A percentile compares a stretch with the other conserved stretches of the same genome.
These are phyloP conservation scores for Adineta ricciae DNA, from an alignment of 2,888 invertebrate genomes.

Conservation along the genomic window DNA sequence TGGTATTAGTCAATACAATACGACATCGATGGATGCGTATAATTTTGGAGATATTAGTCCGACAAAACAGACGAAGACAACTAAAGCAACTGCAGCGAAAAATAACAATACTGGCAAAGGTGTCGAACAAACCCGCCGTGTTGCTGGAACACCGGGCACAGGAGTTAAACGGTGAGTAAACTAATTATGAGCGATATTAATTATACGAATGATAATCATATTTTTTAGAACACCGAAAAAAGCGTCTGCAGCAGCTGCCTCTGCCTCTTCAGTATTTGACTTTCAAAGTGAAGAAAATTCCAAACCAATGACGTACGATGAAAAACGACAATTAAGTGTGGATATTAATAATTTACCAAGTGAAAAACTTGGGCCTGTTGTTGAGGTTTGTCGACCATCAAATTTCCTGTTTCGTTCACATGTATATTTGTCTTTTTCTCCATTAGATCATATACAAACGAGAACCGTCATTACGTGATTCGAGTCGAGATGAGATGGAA, in stretches of 20 bases:
- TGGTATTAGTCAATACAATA: background rate
- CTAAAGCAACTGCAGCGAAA: background rate
- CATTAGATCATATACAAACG: conserved; percentile 91
- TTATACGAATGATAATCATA: too few species aligned
- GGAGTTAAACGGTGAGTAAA: background rate
- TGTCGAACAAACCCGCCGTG: background rate
- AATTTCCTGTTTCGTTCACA: too few species aligned
- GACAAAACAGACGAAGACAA: background rate
- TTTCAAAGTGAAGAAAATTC: conserved; percentile 56
- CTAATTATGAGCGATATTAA: too few species aligned
- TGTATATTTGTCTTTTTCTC: too few species aligned
- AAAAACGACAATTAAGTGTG: conserved; percentile 91
- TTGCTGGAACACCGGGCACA: background rate
- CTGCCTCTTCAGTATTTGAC: background rate
- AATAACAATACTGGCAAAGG: background rate
- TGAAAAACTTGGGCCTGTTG: conserved; percentile 92
- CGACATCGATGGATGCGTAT: background rate
- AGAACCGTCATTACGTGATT: conserved; percentile 90
- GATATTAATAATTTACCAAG: conserved; percentile 98
- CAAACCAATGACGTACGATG: conserved; percentile 98
- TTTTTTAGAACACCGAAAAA: background rate
- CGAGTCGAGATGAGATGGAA: conserved; percentile 98
- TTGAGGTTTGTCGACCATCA: conserved; percentile 49
- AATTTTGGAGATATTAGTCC: background rate
- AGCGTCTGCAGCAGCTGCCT: background rate